Percentiles rank a stretch among this genome's conserved stretches.
phyloP scores from a whole-genome alignment of 30 jellyfish, hydroid and myxozoan species.

The Chrysaora quinquecirrha region DNA sequence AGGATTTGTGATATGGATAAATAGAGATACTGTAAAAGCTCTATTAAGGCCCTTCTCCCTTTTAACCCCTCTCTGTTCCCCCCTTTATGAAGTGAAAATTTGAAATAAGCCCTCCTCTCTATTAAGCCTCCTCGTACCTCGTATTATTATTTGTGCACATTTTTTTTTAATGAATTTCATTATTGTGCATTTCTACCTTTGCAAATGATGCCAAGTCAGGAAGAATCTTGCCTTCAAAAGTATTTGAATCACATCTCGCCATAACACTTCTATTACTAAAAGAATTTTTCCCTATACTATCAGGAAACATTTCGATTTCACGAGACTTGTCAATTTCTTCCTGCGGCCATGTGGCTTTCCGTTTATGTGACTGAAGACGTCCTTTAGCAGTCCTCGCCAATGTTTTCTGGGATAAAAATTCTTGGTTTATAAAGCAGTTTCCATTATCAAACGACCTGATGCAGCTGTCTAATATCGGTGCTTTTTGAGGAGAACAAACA shows the following conservation, averaged over 20 bases:
- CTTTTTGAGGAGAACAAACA: constrained; percentile 1
- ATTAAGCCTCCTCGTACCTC: not conserved
- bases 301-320: too few species aligned
- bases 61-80: not conserved
- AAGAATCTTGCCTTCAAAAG: not conserved
- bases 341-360: constrained; percentile 3
- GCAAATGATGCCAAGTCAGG: not conserved
- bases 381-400: not conserved
- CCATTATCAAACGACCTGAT: too few species aligned
- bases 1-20: not conserved
- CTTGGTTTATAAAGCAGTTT: too few species aligned
- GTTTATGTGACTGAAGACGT: not conserved
- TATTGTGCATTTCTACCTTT: not conserved
- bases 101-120: too few species aligned
- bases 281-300: too few species aligned
- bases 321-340: too few species aligned
- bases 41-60: not conserved
- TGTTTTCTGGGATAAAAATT: too few species aligned
- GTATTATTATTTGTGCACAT: not conserved
- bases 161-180: too few species aligned
- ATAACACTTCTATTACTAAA: not conserved
- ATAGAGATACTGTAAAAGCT: not conserved
- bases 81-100: not conserved
- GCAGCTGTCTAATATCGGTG: not conserved
- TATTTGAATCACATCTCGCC: not conserved